Evolutionary conservation across 30 jellyfish, hydroid and myxozoan species (phyloP).

Genomic region (Hydractinia symbiolongicarpus): DNA sequence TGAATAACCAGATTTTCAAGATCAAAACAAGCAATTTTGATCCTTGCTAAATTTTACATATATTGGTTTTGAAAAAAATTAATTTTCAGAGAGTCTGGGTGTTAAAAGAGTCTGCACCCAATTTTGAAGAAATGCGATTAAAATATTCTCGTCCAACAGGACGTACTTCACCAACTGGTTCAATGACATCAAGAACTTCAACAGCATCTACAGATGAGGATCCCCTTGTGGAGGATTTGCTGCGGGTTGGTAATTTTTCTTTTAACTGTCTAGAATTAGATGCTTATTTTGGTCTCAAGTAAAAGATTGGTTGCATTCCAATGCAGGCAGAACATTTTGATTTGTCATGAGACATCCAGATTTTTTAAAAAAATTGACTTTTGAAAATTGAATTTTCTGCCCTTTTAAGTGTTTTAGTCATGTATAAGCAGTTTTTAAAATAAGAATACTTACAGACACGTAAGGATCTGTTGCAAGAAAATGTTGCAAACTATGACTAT

Average conservation of each 20-base stretch:
- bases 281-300: slow-evolving; percentile 4
- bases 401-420: no score
- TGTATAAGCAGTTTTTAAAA: no score
- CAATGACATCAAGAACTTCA: slow-evolving; percentile 72
- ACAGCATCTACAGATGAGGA: slow-evolving; percentile 76
- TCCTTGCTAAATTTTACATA: not conserved
- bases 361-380: no score
- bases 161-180: slow-evolving; percentile 84
- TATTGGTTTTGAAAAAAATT: no score
- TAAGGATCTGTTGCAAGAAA: no score
- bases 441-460: no score
- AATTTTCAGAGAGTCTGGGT: slow-evolving; percentile 81
- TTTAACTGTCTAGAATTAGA: not conserved
- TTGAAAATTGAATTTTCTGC: no score
- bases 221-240: slow-evolving; percentile 49
- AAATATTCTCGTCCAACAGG: slow-evolving; percentile 53
- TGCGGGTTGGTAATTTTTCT: slow-evolving; percentile 30
- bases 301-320: not conserved
- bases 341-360: no score
- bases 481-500: no score
- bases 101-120: slow-evolving; percentile 60
- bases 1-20: no score
- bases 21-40: not conserved
- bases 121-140: slow-evolving; percentile 84
- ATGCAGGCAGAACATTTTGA: no score